Base-by-base conservation (phyloP, 1,140 invertebrate species). In the Cepaea nemoralis region DNA sequence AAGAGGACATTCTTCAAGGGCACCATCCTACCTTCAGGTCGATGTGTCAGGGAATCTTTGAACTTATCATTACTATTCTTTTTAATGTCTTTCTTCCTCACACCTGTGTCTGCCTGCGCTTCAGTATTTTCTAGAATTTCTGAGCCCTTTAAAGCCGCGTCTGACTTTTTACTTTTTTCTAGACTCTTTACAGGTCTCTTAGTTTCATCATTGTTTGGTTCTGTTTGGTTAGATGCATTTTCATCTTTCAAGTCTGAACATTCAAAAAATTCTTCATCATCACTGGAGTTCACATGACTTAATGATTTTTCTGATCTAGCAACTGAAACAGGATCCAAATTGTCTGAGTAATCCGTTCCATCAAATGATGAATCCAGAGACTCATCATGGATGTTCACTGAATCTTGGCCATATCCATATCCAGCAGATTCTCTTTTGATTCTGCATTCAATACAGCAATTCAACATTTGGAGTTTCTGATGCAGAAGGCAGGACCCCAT, bases 391-490 rank as follows among this genome's bases (percentile, higher is more conserved):
- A 80, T 73, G 39, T 73, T 80, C 16, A 71, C 33, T 50, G 78
- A 80, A 37, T 80, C 78, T 35, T 67, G 67, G n/a, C 82, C 84
- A 73, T 85, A 77, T 33, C 84, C 85, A 70, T 75, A 84, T 24
- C 83, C 80, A 16, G 79, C 63, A 40, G 79, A 50, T 50, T 92
- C 90, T 86, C 89, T 93, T 92, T 91, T 94, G 73, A 89, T 93
- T 84, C 93, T 94, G 81, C 95, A 94, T 78, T 95, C 94, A 83
- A 99, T 97, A 90, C 98, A 99, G 89, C 96, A 97, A 90, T 99
- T 99, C 14, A 99, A 92, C 95, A 99, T 96, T 94, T 99, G 94
- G 55, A 89, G 89, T 80, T 99, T 99, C 92, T 99, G 97, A 92
- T 99, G 95, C 0, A 99, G 92, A n/a, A 99, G 92, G 91, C 97